Base-by-base conservation (phyloP, 1,140 invertebrate genomes). In the Eufriesea mexicana region DNA sequence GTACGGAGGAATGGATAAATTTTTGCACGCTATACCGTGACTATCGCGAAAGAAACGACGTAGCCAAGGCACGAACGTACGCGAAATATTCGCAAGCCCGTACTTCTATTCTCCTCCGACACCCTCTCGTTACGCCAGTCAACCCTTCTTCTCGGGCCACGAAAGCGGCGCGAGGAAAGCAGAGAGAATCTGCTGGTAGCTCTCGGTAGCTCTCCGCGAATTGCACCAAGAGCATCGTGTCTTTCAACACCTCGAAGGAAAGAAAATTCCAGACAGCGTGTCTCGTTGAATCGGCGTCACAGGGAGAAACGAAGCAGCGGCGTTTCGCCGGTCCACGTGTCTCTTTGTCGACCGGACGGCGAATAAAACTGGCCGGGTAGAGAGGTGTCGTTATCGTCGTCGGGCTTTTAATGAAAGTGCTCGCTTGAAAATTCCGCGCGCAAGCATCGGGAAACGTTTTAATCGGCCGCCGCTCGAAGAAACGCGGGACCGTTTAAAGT, bases 391-490 rank as follows among this genome's bases (percentile, higher is more conserved):
- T 85, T 78, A 64, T 54, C 49, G 71, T 59, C 61, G 47, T 59
- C 57, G 76, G 35, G 73, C 77, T 85, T 89, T 84, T 84, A 76
- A 82, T 79, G 77, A 88, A 89, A 78, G 75, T 71, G 62, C 74
- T 83, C 76, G 84, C 51, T 59, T 62, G 76, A 83, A 83, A 77
- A 81, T 81, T 75, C 71, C 42, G 61, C 35, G 71, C 71, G 61
- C 79, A n/a, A 54, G 79, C 71, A 81, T 86, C 66, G 66, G 35
- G 47, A 83, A 83, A 83, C 78, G 79, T 81, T 81, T 75, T 81
- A 62, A 81, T 64, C 71, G 79, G 64, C 75, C 75, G 71, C 61
- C 18, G 49, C 68, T 72, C 57, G 79, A 75, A 47, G 51, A 75
- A 81, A 75, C 61, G 61, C 79, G 61, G 79, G 71, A 75, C 61